Percentiles rank a stretch among this genome's conserved stretches.
These are phyloP conservation scores for Gadus chalcogrammus DNA, from an alignment of 2,113 vertebrate species.

Conservation along the genomic window DNA sequence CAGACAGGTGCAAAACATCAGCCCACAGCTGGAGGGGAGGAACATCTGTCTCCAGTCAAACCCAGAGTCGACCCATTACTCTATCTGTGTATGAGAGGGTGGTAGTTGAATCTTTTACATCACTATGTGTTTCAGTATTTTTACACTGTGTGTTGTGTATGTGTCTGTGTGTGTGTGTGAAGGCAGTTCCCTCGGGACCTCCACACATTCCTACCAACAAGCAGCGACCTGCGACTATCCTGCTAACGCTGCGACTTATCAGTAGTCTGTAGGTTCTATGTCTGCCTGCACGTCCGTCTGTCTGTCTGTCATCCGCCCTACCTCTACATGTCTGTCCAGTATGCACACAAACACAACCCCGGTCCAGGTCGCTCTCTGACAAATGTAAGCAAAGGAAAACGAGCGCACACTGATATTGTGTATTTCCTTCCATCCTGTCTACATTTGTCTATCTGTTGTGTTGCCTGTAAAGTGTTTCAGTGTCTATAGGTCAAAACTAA, in stretches of 20 bases:
- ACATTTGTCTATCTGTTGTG: too few species aligned
- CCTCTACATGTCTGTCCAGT: neutral
- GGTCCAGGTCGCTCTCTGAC: too few species aligned
- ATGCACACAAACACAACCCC: neutral
- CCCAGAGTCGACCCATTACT: neutral
- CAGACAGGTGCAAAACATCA: neutral
- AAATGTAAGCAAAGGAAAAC: too few species aligned
- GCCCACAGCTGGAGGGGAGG: neutral
- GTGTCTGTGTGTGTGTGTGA: neutral
- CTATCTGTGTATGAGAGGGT: neutral
- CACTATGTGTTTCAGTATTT: neutral
- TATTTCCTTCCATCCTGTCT: too few species aligned
- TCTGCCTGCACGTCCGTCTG: neutral
- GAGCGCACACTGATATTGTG: too few species aligned
- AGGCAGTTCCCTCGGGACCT: neutral
- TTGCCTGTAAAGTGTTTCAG: too few species aligned
- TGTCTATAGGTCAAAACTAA: too few species aligned
- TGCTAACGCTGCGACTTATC: neutral
- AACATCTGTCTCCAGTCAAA: neutral
- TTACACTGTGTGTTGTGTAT: neutral
- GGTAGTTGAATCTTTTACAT: too few species aligned
- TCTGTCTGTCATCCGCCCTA: neutral
- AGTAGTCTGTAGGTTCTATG: neutral
- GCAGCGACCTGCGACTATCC: neutral
- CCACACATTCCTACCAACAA: neutral